Conservation (phyloP, 1,140 invertebrate genomes). For the Pseudomyrmex sp. region DNA sequence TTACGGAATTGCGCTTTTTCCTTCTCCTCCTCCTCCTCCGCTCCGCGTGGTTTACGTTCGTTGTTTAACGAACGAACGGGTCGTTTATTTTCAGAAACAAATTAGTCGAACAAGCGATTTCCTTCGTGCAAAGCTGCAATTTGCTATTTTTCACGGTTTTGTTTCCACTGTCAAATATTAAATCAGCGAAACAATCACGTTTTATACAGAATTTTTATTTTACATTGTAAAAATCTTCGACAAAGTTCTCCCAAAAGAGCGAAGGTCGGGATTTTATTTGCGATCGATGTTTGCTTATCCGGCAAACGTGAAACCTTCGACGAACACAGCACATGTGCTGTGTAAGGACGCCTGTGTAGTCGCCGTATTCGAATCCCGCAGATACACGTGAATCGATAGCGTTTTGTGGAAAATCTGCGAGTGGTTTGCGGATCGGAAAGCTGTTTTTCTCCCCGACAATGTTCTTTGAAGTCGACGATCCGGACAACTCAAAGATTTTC, state of each 20-base stretch:
- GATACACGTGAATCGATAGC: constrained; percentile 3
- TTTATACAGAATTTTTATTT: neutral
- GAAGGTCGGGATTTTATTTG: neutral
- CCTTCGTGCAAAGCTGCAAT: neutral
- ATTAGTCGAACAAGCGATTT: neutral
- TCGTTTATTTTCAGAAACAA: neutral
- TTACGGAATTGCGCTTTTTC: constrained; percentile 48
- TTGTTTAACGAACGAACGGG: neutral
- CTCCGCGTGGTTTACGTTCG: neutral
- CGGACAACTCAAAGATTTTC: too few species aligned
- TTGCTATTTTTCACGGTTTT: neutral
- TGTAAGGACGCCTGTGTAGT: neutral
- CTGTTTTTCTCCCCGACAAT: neutral
- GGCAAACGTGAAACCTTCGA: neutral
- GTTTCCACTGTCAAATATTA: too few species aligned
- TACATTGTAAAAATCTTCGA: neutral
- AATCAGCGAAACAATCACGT: too few species aligned
- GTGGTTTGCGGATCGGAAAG: neutral
- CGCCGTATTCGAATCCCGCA: neutral
- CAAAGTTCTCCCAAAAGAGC: neutral
- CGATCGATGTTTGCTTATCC: neutral
- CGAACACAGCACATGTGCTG: neutral
- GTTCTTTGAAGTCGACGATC: constrained; percentile 20
- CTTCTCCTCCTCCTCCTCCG: neutral
- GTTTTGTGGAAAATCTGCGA: neutral